Conservation (phyloP, 1,140 invertebrate species). For the Drosophila insularis region DNA sequence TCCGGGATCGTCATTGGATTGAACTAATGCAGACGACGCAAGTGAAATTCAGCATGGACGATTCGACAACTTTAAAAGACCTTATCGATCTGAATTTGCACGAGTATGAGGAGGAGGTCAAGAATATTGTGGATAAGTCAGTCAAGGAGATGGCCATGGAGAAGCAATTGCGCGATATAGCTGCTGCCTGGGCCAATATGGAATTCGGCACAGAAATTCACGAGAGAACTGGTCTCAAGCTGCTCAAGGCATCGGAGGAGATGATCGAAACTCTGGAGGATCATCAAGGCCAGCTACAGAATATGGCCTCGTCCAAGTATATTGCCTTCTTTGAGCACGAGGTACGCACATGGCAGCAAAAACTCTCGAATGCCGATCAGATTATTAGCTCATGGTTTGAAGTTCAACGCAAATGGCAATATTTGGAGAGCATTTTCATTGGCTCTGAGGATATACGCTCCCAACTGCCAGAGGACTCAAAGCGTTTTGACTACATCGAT, state of each 20-base stretch:
- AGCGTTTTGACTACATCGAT: slow-evolving; percentile 94
- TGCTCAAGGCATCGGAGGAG: slow-evolving; percentile 93
- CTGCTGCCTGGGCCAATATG: slow-evolving; percentile 91
- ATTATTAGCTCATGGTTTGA: slow-evolving; percentile 94
- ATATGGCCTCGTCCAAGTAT: slow-evolving; percentile 96
- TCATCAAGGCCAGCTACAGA: slow-evolving; percentile 96
- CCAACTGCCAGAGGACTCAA: slow-evolving; percentile 95
- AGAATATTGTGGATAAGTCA: slow-evolving; percentile 96
- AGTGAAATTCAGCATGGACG: slow-evolving; percentile 89
- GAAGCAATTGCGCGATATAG: slow-evolving; percentile 90
- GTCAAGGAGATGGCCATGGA: slow-evolving; percentile 98
- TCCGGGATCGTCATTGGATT: slow-evolving; percentile 95
- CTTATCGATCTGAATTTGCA: slow-evolving; percentile 93
- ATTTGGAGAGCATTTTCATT: slow-evolving; percentile 97
- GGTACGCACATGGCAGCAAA: slow-evolving; percentile 94
- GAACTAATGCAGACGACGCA: slow-evolving; percentile 95
- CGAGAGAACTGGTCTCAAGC: slow-evolving; percentile 89
- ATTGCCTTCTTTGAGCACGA: slow-evolving; percentile 93
- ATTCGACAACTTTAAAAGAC: slow-evolving; percentile 92
- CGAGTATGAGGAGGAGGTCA: slow-evolving; percentile 96
- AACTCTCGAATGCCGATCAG: slow-evolving; percentile 93
- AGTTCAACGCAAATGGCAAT: slow-evolving; percentile 96
- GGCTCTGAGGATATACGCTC: slow-evolving; percentile 96
- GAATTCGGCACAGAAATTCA: slow-evolving; percentile 93
- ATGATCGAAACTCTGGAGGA: slow-evolving; percentile 96